These are phyloP conservation scores for Drosophila antonietae DNA, from an alignment of 2,888 invertebrate species.

Conservation along the genomic window DNA sequence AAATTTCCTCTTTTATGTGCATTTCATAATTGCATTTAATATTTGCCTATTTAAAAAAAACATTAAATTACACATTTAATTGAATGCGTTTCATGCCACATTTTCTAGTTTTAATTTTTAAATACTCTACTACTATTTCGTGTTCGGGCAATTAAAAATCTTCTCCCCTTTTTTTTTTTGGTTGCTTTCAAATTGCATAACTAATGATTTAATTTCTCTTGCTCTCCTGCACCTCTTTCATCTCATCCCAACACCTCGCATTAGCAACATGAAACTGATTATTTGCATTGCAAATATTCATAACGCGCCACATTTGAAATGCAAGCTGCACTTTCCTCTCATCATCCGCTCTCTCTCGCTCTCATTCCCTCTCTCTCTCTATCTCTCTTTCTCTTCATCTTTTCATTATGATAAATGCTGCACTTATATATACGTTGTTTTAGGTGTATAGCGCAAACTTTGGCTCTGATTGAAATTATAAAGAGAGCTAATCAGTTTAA, in stretches of 20 bases:
- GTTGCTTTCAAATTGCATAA: conserved; percentile 62
- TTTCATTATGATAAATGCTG: conserved; percentile 46
- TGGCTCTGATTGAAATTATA: conserved; percentile 23
- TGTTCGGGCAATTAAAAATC: conserved; percentile 61
- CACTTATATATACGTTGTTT: conserved; percentile 12
- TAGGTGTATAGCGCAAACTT: background rate
- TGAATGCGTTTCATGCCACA: background rate
- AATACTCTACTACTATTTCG: conserved; percentile 16
- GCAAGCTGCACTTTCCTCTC: conserved; percentile 17
- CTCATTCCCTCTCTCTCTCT: background rate
- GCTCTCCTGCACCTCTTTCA: conserved; percentile 13
- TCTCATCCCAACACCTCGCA: conserved; percentile 8
- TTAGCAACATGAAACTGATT: conserved; percentile 69
- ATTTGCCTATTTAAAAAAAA: conserved; percentile 7
- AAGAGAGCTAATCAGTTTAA: background rate
- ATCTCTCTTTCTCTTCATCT: background rate
- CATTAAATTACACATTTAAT: conserved; percentile 10
- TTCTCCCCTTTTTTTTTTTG: background rate
- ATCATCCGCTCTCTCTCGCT: too few species aligned
- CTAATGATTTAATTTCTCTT: conserved; percentile 70
- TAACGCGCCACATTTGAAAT: conserved; percentile 45
- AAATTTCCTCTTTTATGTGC: background rate
- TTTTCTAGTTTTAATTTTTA: background rate
- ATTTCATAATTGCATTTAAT: conserved; percentile 11
- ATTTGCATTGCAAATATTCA: conserved; percentile 76